Evolutionary conservation across 2,888 invertebrate species (phyloP), one percentile per base, ranked within the genome.

Genomic region (Limnephilus lunatus): DNA sequence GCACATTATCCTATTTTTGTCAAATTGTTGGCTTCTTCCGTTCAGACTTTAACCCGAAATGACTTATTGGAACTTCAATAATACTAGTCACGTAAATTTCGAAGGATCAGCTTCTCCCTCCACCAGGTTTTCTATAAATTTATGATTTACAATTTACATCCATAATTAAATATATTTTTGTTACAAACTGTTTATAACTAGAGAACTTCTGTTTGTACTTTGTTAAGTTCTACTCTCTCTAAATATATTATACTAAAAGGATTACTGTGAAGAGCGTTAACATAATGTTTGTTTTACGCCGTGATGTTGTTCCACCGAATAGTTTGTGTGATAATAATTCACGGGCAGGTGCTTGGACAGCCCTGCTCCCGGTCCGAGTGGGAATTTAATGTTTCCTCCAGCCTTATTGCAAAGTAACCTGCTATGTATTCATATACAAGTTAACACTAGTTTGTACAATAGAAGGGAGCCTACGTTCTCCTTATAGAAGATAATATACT

Each of bases 321-420:
- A 68, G 68, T 68, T 68, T 68, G 68, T 68, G 25, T 25, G 68
- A 68, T 68, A n/a, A 68, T 68, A 68, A 68, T n/a, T 68, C 68
- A 68, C 68, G 68, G 25, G n/a, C 68, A 68, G 68, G 68, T 68
- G 68, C 19, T 88, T 53, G 19, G 86, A 12, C 86, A 86, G 30
- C 86, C 86, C 86, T 86, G 19, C 39, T 11, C 30, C 53, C 30
- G 88, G 48, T 85, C 85, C 90, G 80, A 68, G 85, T 25, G 82
- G 83, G 88, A 82, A 88, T 91, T 91, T 88, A 91, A 88, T 88
- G 91, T 83, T 88, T 91, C 87, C 88, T 91, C 82, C 19, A 68
- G 81, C 44, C 86, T 87, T 83, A 53, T 85, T 90, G 53, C 82
- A 85, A 85, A 82, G 90, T 90, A 86, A 86, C 86, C 86, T 86